Evolutionary conservation across 2,113 vertebrate genomes (phyloP), one percentile per base, ranked within the genome.

Genomic region (Ascaphus truei): DNA sequence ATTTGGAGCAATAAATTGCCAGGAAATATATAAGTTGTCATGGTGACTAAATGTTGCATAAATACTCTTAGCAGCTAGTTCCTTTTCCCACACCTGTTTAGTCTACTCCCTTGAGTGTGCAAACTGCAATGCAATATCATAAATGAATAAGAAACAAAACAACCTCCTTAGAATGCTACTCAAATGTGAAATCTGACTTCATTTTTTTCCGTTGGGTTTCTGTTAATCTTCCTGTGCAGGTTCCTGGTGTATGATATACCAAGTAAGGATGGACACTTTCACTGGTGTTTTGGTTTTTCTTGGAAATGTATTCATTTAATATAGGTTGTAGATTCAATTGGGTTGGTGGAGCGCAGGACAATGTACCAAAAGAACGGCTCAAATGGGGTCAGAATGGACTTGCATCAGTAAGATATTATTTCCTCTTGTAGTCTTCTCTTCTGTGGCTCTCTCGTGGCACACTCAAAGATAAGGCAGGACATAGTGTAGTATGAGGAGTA

Each of bases 11-110:
- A 15, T 60, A 68, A 29, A 34, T 57, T 68, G 26, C 51, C 62
- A 71, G 53, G 57, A 39, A 73, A 2, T 62, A 45, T 18, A 0
- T 43, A 36, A 31, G 58, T 77, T 8, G 27, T 61, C 11, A 25
- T 72, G 37, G 34, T 72, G 78, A 68, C 72, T 77, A 76, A n/a
- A 73, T 62, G 26, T 47, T 4, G 25, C 8, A 43, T 34, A 59
- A 65, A 66, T 61, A 75, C 33, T 67, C 64, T 7, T 34, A 2
- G 7, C 27, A 76, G 12, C 20, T 7, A 62, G 2, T 43, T 59
- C 29, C 3, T n/a, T 27, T 1, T 7, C 27, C 68, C 61, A 37
- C 57, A 51, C 65, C 48, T 65, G 34, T 45, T 71, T 72, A 0
- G 45, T 75, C 78, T 1, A 4, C 33, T 7, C 71, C n/a, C 18